phyloP scores from a whole-genome alignment of 2,113 vertebrate species.

The Chaetops frenatus region DNA sequence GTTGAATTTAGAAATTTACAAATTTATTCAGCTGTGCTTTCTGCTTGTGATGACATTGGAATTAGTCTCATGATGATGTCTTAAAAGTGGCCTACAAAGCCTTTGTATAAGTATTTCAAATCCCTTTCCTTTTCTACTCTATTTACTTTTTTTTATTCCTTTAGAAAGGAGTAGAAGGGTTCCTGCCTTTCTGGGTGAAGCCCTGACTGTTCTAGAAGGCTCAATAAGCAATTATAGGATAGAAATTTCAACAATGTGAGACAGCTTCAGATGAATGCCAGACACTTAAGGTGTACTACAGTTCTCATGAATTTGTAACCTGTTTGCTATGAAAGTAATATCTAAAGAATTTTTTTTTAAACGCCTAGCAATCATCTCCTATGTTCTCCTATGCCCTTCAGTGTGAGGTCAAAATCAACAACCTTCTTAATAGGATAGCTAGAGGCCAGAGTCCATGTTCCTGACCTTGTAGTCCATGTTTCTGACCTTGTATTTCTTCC shows the following conservation, averaged over 20 bases:
- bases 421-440: background rate
- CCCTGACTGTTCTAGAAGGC: background rate
- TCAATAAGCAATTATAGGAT: background rate
- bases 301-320: background rate
- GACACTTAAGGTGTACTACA: background rate
- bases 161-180: background rate
- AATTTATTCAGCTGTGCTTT: background rate
- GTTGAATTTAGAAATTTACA: background rate
- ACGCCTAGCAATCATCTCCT: background rate
- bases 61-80: background rate
- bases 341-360: background rate
- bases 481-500: background rate
- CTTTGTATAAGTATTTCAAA: background rate
- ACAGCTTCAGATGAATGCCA: background rate
- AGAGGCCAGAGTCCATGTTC: background rate
- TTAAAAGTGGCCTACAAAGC: background rate
- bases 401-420: background rate
- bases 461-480: background rate
- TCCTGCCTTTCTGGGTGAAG: background rate
- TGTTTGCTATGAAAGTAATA: background rate
- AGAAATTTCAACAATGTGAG: background rate
- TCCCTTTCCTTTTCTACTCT: background rate
- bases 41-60: background rate
- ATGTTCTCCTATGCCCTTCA: background rate
- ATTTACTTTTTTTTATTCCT: background rate